Base-by-base conservation (phyloP, 2,888 invertebrate species). In the Trachelus tabidus region DNA sequence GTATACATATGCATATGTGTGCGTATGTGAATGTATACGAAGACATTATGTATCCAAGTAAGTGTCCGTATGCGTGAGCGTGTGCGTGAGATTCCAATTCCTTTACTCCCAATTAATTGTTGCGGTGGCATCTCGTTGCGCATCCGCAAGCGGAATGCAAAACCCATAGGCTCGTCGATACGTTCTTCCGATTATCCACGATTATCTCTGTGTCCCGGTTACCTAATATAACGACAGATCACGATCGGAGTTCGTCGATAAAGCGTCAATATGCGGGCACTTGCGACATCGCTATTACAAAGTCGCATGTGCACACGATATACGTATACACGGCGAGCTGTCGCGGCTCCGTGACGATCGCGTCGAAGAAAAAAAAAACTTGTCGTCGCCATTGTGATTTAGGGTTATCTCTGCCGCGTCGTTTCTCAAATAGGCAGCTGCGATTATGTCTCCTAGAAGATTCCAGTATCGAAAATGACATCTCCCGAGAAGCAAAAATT, bases 351-450 rank as follows among this genome's bases (percentile, higher is more conserved):
- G 40, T 40, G 40, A 40, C 15, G 40, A 40, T 40, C 40, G 40
- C 4, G 40, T 40, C 69, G 69, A 76, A 81, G 80, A 81, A 81
- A 81, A 83, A 82, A 85, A 83, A 83, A 86, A 84, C 82, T 86
- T 87, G 86, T 88, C 87, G 87, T 87, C 87, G 85, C 86, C 86
- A 86, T 87, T 89, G 89, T 88, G 87, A 89, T 89, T 87, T 87
- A 87, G 87, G 85, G 85, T 40, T 85, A 87, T 77, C 71, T 81
- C 79, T 78, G 12, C 34, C 73, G 73, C 73, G 34, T 34, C 35
- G 73, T 34, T 34, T n/a, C 34, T 35, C 12, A 34, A 34, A 23
- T 12, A 15, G n/a, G 73, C 73, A 35, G 73, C 33, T 35, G 73
- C 73, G 73, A 73, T 23, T 15, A 15, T 4, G 34, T 33, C 34